Evolutionary conservation across 2,113 vertebrate species (phyloP), one percentile per base, ranked within the genome.

Genomic region (Rhodinocichla rosea): DNA sequence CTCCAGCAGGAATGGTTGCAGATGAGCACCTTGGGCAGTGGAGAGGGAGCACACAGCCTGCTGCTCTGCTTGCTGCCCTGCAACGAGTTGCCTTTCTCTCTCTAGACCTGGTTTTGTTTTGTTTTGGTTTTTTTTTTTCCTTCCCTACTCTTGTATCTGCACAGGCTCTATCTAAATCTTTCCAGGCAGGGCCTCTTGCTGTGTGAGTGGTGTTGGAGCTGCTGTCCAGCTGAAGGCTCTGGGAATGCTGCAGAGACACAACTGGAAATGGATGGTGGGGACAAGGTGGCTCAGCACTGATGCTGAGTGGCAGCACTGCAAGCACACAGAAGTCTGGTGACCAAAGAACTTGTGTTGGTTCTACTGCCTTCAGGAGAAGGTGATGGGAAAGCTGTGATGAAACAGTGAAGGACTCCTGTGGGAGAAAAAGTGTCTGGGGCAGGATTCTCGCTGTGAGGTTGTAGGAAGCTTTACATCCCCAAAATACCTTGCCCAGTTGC

Each of bases 251-350:
- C 52, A 79, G 45, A 52, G 67, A 30, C 28, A n/a, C 11, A 23
- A 23, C 27, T 3, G 1, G 15, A 21, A 28, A 39, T 0, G 9
- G 30, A 5, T 13, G 10, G 45, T 44, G 50, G 40, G 70, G 45
- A n/a, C 45, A n/a, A 20, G 50, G 15, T 33, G 39, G 23, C 8
- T 87, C 79, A 59, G 68, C 68, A 40, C 7, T 27, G 62, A 32
- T 32, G 50, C 3, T 2, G 26, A 65, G 49, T 24, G 57, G 9
- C 11, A n/a, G 57, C 24, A 9, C 15, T 76, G 53, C 59, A 26
- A 22, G 39, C 33, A 52, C 27, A 44, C 47, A 42, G 55, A 69
- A 35, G 2, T 62, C 44, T 82, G 35, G 24, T 22, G 19, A 45
- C 63, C 28, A n/a, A 28, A 49, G 37, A 17, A 9, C 32, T 65